Conservation (phyloP, 1,140 invertebrate genomes). For the Brachionus asplanchnoidis region DNA sequence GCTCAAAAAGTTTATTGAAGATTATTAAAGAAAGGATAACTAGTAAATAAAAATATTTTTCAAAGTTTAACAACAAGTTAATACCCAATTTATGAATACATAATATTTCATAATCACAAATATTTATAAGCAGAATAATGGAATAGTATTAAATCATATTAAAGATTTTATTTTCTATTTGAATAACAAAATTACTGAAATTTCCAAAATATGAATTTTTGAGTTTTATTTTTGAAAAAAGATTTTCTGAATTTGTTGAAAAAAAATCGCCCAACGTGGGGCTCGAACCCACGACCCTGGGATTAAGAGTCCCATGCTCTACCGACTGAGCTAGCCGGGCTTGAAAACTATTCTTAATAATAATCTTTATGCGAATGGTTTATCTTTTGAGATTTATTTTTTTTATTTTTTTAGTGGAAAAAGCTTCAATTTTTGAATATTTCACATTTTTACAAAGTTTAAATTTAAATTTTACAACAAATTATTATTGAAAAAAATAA, state of each 20-base stretch:
- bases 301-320: conserved; percentile 36
- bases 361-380: not conserved
- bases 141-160: no score
- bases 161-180: no score
- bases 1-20: conserved; percentile 69
- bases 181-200: no score
- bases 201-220: no score
- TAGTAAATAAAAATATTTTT: conserved; percentile 56
- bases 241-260: no score
- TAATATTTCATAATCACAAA: no score
- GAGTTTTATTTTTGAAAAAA: no score
- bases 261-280: not conserved
- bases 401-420: not conserved
- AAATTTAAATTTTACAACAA: not conserved
- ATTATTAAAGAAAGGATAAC: conserved; percentile 66
- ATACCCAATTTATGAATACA: not conserved
- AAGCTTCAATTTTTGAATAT: no score
- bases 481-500: not conserved
- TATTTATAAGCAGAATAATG: no score
- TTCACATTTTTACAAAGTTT: no score
- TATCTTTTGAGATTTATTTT: not conserved
- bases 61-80: conserved; percentile 2
- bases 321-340: conserved; percentile 34
- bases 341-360: not conserved
- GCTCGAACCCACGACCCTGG: conserved; percentile 34